Evolutionary conservation across 2,888 invertebrate genomes (phyloP), one percentile per base, ranked within the genome.

Genomic region (Corythucha ciliata): DNA sequence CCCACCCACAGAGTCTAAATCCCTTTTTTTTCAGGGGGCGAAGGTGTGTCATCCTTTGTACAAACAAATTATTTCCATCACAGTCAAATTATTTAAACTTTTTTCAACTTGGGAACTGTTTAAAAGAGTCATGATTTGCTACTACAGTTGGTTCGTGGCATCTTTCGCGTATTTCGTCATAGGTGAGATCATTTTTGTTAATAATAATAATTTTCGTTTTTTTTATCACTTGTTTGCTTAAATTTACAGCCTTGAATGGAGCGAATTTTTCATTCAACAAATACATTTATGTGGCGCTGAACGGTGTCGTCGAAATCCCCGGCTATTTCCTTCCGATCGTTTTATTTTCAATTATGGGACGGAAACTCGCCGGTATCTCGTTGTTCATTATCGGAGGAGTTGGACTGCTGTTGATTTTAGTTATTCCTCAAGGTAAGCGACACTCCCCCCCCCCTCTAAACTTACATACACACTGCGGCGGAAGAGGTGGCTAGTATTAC

Each of bases 231-330:
- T 7, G 18, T 40, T n/a, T 24, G 14, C 42, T 36, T 53, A 22
- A 48, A 50, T 51, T 62, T 61, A 2, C 59, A 75, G 74, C 74
- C 21, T 58, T 75, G 14, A 75, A 75, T 63, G 73, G 73, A 4
- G 67, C 70, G 54, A 75, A 75, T 62, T 67, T 75, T 53, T 67
- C 70, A 1, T 70, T 71, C 1, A 69, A 75, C 60, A 71, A 72
- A 26, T 73, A 72, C 58, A 58, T 72, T 1, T 75, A 68, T 59
- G 69, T 72, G 7, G 67, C 72, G 1, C 64, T 72, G 49, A 72
- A 73, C 51, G 76, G 75, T 21, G 58, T 71, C 16, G 72, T 74
- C 2, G 76, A 76, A 59, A 69, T 73, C 53, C 72, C 74, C 3
- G 72, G 74, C n/a, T 74, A 74, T 57, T 50, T 74, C 36, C 63